Conservation (phyloP, 2,888 invertebrate species). For the Caenorhabditis wallacei region DNA sequence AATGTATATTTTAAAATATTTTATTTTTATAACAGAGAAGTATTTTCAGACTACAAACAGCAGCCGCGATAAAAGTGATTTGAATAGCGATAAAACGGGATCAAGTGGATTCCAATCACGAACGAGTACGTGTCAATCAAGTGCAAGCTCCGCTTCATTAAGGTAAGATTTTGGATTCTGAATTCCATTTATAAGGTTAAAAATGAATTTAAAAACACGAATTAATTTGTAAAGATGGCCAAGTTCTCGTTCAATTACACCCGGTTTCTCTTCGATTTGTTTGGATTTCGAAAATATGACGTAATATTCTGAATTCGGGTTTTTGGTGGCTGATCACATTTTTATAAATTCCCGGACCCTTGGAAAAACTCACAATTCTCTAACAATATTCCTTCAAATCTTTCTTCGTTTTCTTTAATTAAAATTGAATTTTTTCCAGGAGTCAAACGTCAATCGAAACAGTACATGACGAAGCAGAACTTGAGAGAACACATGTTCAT, state of each 20-base stretch:
- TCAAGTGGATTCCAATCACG: conserved; percentile 76
- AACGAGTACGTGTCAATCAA: conserved; percentile 64
- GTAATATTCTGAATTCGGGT: conserved; percentile 4
- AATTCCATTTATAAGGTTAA: background rate
- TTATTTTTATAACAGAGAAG: background rate
- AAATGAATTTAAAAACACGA: background rate
- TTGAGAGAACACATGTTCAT: conserved; percentile 53
- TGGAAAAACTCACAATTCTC: background rate
- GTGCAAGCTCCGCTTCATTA: conserved; percentile 64
- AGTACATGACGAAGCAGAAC: conserved; percentile 66
- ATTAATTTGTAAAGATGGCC: conserved; percentile 21
- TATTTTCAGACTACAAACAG: conserved; percentile 39
- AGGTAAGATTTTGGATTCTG: conserved; percentile 43
- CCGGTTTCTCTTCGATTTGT: conserved; percentile 22
- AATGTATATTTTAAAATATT: conserved; percentile 33
- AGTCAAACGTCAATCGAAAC: conserved; percentile 73
- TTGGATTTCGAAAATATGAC: conserved; percentile 15
- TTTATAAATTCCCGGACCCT: background rate
- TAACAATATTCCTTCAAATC: conserved; percentile 4
- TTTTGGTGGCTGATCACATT: background rate
- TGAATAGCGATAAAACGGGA: conserved; percentile 55
- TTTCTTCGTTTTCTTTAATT: background rate
- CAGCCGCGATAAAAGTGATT: conserved; percentile 37
- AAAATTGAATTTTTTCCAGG: conserved; percentile 44
- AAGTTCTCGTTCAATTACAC: conserved; percentile 40